Base-by-base conservation (phyloP, 2,797 vertebrate species). In the Thunnus albacares region DNA sequence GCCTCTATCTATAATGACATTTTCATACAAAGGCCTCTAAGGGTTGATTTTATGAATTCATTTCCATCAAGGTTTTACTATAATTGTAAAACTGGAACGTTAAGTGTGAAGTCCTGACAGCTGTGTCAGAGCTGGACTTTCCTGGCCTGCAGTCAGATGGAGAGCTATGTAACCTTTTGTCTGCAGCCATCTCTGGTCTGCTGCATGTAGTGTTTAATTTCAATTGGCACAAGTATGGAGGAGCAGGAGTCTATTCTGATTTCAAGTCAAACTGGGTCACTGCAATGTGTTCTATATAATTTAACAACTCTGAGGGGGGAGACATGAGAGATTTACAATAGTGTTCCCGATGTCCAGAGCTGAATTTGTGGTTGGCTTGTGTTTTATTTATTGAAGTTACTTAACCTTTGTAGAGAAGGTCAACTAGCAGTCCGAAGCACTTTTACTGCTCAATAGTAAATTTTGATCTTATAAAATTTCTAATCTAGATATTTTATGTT, bases 101-200 rank as follows among this genome's bases (percentile, higher is more conserved):
- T 2, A 41, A 24, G 26, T 12, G 24, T 24, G 28, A 10, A 8
- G 24, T 20, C 2, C 0, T 43, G 33, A 65, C 49, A 6, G 30
- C 5, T 5, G 5, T 15, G 22, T 41, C 55, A 52, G 4, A 55
- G 6, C 20, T 12, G 52, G 7, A 47, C 38, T 58, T 24, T 53
- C 30, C 53, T 47, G 60, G 72, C 66, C 55, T 18, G 55, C 24
- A 11, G 63, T 69, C 45, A 58, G 33, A 33, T 33, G 63, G 43
- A 51, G 43, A 52, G 35, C 57, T 5, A 63, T 61, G 56, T 79
- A 75, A 75, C 76, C 76, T 71, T 75, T 71, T 60, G 65, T 82
- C 52, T 35, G 43, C 30, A 41, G 28, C n/a, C 49, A 9, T 57
- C 33, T 58, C 38, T 30, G 12, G 1, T 12, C 41, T 14, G 28